Evolutionary conservation across 2,888 invertebrate species (phyloP), one percentile per base, ranked within the genome.

Genomic region (Eugnorisma glareosa): DNA sequence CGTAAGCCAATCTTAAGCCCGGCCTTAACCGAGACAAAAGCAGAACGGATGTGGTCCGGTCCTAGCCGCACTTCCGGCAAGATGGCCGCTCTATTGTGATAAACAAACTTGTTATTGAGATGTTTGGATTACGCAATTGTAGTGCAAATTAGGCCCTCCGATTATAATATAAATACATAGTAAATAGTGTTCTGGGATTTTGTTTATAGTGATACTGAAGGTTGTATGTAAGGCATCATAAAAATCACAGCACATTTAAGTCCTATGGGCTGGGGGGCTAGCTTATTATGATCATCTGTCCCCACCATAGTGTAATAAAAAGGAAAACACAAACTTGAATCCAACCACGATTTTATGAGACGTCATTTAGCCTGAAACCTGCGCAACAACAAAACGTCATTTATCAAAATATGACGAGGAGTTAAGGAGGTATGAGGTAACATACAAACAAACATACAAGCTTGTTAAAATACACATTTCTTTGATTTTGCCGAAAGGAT

Each of bases 71-170:
- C 85, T 86, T 84, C 89, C 91, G 89, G 86, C 85, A 85, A 88
- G 83, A 89, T 87, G 91, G 90, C 89, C 84, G 87, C 72, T 72
- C 82, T 85, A 79, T 85, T 86, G 90, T 85, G 84, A 81, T 83
- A 82, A 74, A 73, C 82, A 79, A 88, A 88, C 84, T 88, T 89
- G 80, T 82, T 89, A 88, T 89, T 87, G 87, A 83, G 81, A 89
- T 88, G 75, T 82, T 89, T 74, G 48, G 79, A 84, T 87, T 84
- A 76, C 77, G 83, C 81, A 73, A 89, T 89, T 87, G 77, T 89
- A 77, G 80, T 87, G 75, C 70, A 73, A 81, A 75, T 85, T 81
- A 64, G 63, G 61, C n/a, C 37, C 64, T 69, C 57, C 37, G 45
- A 72, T 72, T 79, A 72, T 69, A 69, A 67, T 76, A 43, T 82